These are phyloP conservation scores for Anodontia alba DNA, from an alignment of 2,888 invertebrate genomes.

Conservation along the genomic window DNA sequence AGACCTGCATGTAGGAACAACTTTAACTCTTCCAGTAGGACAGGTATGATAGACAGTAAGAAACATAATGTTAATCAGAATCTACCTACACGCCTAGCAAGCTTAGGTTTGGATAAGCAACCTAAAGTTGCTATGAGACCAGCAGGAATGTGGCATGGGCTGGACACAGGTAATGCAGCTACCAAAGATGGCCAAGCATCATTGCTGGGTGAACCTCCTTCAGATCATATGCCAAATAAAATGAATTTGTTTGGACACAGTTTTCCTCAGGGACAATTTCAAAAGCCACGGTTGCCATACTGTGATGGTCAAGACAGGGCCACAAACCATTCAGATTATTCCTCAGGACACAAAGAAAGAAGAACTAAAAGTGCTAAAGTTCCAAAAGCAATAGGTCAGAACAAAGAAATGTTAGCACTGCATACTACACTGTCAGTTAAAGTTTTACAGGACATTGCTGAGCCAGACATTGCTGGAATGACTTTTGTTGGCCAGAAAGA, in stretches of 20 bases:
- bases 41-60: not conserved
- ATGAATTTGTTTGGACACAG: too few species aligned
- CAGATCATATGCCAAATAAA: too few species aligned
- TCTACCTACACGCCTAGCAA: not conserved
- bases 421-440: not conserved
- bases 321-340: not conserved
- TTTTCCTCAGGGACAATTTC: not conserved
- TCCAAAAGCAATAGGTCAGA: not conserved
- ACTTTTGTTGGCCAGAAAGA: constrained; percentile 25
- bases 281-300: not conserved
- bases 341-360: not conserved
- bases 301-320: not conserved
- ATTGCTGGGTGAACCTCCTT: not conserved
- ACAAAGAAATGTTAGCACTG: not conserved
- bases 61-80: not conserved
- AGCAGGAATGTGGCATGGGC: not conserved
- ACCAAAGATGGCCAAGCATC: not conserved
- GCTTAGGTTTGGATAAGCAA: not conserved
- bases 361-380: not conserved
- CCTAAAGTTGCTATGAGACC: not conserved
- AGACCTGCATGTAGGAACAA: not conserved
- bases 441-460: not conserved
- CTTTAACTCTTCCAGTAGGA: not conserved
- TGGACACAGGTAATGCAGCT: not conserved
- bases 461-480: constrained; percentile 14